A percentile compares a stretch with the other conserved stretches of the same genome.
These are phyloP conservation scores for Acromyrmex heyeri DNA, from an alignment of 1,140 invertebrate genomes.

Conservation along the genomic window DNA sequence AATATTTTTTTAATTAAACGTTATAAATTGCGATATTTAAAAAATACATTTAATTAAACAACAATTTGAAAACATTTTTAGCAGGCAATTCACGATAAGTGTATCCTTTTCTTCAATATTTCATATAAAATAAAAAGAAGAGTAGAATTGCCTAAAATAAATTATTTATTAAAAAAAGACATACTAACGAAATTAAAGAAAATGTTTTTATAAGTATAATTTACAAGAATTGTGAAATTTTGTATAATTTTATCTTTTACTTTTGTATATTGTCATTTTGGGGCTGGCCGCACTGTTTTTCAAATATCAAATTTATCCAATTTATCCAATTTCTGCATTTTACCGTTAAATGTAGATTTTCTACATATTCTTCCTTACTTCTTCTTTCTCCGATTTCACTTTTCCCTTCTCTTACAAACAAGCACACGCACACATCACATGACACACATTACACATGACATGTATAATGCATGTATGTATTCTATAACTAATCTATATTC, in stretches of 20 bases:
- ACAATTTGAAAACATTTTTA: conserved; percentile 2
- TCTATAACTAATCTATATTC: conserved; percentile 57
- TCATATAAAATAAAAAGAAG: background rate
- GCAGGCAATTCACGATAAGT: background rate
- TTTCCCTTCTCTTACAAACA: conserved; percentile 57
- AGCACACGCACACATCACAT: conserved; percentile 43
- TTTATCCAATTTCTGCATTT: conserved; percentile 65
- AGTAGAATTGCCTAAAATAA: background rate
- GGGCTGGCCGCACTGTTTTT: conserved; percentile 62
- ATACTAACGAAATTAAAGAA: background rate
- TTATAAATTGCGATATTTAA: background rate
- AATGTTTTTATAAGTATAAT: conserved; percentile 17
- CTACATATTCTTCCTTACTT: conserved; percentile 27
- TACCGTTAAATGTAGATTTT: conserved; percentile 30
- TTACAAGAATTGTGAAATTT: conserved; percentile 11
- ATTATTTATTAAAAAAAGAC: background rate
- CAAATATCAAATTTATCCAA: conserved; percentile 48
- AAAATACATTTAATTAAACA: background rate
- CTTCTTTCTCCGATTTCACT: conserved; percentile 42
- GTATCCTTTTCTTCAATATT: background rate
- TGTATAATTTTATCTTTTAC: background rate
- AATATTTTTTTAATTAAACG: background rate
- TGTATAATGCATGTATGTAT: conserved; percentile 53
- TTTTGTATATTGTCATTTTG: conserved; percentile 1
- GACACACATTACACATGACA: conserved; percentile 30